Evolutionary conservation across 2,888 invertebrate species (phyloP).

Genomic region (Temnothorax unifasciatus): DNA sequence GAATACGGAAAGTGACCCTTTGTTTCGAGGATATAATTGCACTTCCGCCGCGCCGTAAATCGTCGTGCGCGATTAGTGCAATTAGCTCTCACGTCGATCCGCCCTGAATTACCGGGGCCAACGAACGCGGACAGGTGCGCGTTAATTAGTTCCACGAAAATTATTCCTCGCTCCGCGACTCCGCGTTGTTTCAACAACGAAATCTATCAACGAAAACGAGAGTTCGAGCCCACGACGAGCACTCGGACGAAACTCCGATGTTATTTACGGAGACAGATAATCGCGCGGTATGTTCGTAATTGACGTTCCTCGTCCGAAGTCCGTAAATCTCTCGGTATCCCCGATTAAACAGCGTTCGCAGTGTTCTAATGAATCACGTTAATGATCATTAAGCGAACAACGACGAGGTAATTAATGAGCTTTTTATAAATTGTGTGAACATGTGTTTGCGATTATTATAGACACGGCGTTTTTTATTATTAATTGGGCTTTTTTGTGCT

Average conservation of each 20-base stretch:
- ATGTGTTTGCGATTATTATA: conserved; percentile 3
- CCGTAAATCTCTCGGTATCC: conserved; percentile 43
- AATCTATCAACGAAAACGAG: conserved; percentile 32
- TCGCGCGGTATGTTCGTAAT: conserved; percentile 31
- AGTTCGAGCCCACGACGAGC: conserved; percentile 8
- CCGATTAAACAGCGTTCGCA: not conserved
- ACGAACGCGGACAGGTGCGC: conserved; percentile 62
- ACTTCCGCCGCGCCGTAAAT: conserved; percentile 1
- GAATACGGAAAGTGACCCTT: not conserved
- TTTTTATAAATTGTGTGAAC: conserved; percentile 26
- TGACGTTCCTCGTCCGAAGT: conserved; percentile 35
- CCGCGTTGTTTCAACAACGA: conserved; percentile 32
- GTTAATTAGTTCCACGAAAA: conserved; percentile 79
- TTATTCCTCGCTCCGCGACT: conserved; percentile 55
- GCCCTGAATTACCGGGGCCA: conserved; percentile 71
- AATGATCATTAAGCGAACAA: conserved; percentile 36
- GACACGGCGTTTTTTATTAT: not conserved
- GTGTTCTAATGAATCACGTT: conserved; percentile 39
- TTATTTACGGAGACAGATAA: conserved; percentile 58
- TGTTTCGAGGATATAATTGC: conserved; percentile 21
- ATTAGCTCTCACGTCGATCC: conserved; percentile 73
- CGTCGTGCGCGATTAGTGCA: conserved; percentile 71
- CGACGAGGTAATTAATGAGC: conserved; percentile 36
- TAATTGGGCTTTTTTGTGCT: not conserved
- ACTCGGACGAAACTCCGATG: conserved; percentile 35